These are phyloP conservation scores for Mionectes olivaceus DNA, from an alignment of 2,797 vertebrate genomes.

Conservation along the genomic window DNA sequence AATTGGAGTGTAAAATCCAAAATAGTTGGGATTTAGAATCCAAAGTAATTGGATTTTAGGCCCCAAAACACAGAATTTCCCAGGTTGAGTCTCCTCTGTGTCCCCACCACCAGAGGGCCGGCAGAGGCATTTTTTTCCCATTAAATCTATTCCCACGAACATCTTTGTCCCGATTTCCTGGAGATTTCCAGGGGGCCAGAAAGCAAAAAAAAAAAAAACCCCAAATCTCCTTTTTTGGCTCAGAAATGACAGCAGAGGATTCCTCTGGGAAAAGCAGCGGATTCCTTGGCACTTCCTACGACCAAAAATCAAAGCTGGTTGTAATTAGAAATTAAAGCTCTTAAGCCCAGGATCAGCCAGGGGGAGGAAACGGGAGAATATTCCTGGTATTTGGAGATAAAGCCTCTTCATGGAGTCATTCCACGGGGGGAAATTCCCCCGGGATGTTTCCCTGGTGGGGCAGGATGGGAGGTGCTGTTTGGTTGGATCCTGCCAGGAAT, in stretches of 20 bases:
- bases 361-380: neutral
- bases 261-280: neutral
- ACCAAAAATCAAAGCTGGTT: neutral
- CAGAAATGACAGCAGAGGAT: neutral
- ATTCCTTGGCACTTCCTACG: neutral
- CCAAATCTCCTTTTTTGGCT: too few relatives aligned
- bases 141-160: too few relatives aligned
- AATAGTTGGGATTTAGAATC: too few relatives aligned
- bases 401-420: neutral
- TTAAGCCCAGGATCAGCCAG: neutral
- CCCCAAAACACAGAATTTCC: neutral
- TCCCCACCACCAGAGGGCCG: constrained; percentile 39
- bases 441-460: neutral
- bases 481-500: neutral
- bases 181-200: neutral
- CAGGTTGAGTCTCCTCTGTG: neutral
- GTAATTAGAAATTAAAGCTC: neutral
- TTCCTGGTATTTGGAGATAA: neutral
- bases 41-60: too few relatives aligned
- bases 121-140: neutral
- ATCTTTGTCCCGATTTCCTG: neutral
- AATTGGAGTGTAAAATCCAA: too few relatives aligned
- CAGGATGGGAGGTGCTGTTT: neutral
- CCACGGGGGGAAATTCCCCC: neutral
- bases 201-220: neutral